phyloP scores from a whole-genome alignment of 2,113 vertebrate species.

The Podocnemis expansa region DNA sequence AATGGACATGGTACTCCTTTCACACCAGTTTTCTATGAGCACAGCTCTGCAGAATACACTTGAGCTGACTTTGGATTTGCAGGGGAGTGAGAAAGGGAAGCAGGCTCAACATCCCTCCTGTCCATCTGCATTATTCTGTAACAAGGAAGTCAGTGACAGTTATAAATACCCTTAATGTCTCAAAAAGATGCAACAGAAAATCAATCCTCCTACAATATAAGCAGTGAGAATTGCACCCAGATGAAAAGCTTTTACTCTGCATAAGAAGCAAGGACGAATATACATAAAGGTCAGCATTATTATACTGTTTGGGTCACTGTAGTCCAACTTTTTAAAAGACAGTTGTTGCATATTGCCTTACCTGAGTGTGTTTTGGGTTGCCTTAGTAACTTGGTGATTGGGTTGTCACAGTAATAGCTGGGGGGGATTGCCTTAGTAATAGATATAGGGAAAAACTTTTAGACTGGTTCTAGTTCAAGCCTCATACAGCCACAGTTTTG shows the following conservation, averaged over 20 bases:
- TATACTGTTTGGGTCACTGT: background rate
- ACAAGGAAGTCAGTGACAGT: background rate
- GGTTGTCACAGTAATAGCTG: too few relatives aligned
- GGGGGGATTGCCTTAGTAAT: too few relatives aligned
- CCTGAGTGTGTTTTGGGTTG: too few relatives aligned
- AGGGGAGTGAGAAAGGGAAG: background rate
- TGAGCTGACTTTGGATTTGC: background rate
- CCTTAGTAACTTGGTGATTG: too few relatives aligned
- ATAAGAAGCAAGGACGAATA: background rate
- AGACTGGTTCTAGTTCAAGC: too few relatives aligned
- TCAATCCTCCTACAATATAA: background rate
- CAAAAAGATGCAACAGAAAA: background rate
- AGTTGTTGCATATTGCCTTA: too few relatives aligned
- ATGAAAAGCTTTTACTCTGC: background rate
- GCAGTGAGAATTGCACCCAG: background rate
- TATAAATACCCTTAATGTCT: background rate
- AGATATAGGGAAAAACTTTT: too few relatives aligned
- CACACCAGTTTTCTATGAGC: background rate
- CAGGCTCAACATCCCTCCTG: background rate
- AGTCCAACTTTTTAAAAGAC: background rate
- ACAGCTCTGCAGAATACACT: accelerated
- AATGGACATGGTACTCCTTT: background rate
- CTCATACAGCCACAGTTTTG: too few relatives aligned
- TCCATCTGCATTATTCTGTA: background rate
- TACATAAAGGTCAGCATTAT: background rate